phyloP scores from a whole-genome alignment of 2,113 vertebrate species.

The Odontesthes bonariensis region DNA sequence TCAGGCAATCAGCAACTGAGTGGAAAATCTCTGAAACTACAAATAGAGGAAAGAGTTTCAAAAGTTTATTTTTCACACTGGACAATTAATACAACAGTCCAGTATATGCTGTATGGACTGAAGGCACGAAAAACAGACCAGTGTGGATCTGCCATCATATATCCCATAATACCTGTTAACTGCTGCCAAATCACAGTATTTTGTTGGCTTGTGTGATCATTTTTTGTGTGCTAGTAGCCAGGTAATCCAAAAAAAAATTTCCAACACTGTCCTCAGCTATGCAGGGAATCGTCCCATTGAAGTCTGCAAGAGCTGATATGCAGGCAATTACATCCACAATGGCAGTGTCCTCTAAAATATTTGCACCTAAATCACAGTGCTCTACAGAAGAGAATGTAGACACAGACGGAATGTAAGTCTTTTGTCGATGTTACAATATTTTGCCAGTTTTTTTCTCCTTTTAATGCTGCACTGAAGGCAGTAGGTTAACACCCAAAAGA shows the following conservation, averaged over 20 bases:
- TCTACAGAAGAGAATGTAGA: constrained; percentile 45
- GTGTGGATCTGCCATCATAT: background rate
- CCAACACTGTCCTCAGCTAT: constrained; percentile 30
- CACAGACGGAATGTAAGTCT: constrained; percentile 30
- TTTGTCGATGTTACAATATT: constrained; percentile 1
- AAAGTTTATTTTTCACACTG: background rate
- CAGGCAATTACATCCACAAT: constrained; percentile 25
- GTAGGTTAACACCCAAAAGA: too few species aligned
- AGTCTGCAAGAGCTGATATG: constrained; percentile 35
- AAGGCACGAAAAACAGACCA: background rate
- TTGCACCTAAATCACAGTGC: constrained; percentile 42
- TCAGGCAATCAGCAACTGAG: constrained; percentile 7
- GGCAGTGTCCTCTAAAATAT: constrained; percentile 48
- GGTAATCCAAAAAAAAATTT: constrained; percentile 24
- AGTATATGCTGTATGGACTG: background rate
- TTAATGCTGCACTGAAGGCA: too few species aligned
- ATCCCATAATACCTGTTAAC: background rate
- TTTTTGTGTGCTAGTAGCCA: constrained; percentile 38
- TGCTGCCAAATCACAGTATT: constrained; percentile 9
- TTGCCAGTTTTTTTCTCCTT: background rate
- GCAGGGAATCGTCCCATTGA: constrained; percentile 46
- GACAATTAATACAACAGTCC: background rate
- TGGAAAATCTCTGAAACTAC: background rate
- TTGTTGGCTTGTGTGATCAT: constrained; percentile 10
- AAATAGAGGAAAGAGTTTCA: background rate